These are phyloP conservation scores for Mesorhabditis sp. DNA, from an alignment of 2,888 invertebrate species.

Conservation along the genomic window DNA sequence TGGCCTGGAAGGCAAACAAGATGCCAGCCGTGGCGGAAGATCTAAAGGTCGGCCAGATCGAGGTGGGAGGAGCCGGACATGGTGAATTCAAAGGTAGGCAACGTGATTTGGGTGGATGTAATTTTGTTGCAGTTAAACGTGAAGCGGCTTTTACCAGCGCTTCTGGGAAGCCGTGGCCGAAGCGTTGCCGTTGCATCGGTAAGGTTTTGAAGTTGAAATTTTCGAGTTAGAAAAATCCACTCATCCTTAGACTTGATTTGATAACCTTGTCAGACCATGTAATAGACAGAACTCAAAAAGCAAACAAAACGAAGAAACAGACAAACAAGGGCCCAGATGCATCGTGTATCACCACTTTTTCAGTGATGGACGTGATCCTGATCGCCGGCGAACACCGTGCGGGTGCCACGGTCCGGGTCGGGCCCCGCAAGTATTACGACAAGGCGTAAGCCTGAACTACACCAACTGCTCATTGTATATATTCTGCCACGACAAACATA, in stretches of 20 bases:
- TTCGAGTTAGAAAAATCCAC: too few relatives aligned
- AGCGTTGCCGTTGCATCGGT: slow-evolving; percentile 3
- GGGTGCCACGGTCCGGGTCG: background rate
- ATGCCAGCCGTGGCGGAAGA: background rate
- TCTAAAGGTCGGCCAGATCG: too few relatives aligned
- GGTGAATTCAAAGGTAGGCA: background rate
- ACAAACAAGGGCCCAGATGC: too few relatives aligned
- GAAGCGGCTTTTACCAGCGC: background rate
- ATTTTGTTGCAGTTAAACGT: background rate
- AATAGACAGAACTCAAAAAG: too few relatives aligned
- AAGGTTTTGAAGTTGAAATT: background rate
- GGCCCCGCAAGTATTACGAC: slow-evolving; percentile 1
- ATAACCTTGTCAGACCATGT: too few relatives aligned
- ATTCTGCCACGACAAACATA: too few relatives aligned
- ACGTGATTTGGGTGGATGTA: background rate
- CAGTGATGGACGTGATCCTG: slow-evolving; percentile 6
- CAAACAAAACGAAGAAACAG: too few relatives aligned
- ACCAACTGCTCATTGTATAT: too few relatives aligned
- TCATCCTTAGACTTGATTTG: too few relatives aligned
- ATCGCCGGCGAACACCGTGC: slow-evolving; percentile 1
- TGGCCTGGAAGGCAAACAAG: background rate
- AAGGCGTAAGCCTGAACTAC: background rate
- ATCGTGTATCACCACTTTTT: background rate
- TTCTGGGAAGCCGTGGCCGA: background rate
- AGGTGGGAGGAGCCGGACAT: background rate